Evolutionary conservation across 2,888 invertebrate genomes (phyloP).

Genomic region (Capitulum mitella): DNA sequence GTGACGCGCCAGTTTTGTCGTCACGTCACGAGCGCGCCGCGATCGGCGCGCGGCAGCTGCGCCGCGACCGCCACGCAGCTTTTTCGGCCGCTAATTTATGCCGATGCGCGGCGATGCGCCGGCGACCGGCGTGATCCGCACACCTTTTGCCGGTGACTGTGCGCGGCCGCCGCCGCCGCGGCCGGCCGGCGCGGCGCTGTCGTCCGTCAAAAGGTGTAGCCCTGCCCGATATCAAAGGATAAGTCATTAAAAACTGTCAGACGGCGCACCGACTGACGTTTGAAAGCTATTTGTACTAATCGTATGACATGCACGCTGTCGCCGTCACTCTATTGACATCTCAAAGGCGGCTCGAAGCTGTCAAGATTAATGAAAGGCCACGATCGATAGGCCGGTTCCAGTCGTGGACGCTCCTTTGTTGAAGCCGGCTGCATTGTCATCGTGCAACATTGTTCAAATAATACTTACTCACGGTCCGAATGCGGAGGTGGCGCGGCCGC

Average conservation of each 20-base stretch:
- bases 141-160: not conserved
- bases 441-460: conserved; percentile 20
- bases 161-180: not conserved
- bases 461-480: conserved; percentile 2
- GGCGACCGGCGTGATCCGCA: not conserved
- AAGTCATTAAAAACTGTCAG: not conserved
- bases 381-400: not conserved
- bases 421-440: conserved; percentile 15
- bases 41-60: conserved; percentile 16
- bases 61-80: not conserved
- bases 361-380: conserved; percentile 22
- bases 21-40: conserved; percentile 20
- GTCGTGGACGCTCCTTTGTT: conserved; percentile 1
- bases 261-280: not conserved
- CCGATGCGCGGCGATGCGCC: not conserved
- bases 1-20: conserved; percentile 24
- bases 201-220: not conserved
- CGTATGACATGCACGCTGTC: not conserved
- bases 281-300: conserved; percentile 15
- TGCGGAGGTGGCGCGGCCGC: not conserved
- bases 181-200: not conserved
- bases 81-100: not conserved
- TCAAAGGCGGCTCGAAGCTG: conserved; percentile 13
- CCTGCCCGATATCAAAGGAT: not conserved
- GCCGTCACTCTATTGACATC: conserved; percentile 14